Base-by-base conservation (phyloP, 2,113 vertebrate species). In the Miniopterus natalensis region DNA sequence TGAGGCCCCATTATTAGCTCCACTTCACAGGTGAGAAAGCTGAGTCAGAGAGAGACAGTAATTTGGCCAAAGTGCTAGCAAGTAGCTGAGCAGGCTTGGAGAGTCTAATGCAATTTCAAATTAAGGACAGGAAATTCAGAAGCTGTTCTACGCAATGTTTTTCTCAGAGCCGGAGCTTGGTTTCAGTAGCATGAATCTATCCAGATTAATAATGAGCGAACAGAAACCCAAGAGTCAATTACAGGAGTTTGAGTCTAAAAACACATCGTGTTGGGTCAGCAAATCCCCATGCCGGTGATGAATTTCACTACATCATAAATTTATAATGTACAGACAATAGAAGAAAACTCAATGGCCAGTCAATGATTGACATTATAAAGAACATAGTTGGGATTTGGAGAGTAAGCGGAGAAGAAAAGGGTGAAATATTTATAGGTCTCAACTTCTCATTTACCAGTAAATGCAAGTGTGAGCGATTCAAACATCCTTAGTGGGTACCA, bases 401-500 rank as follows among this genome's bases (percentile, higher is more conserved):
- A 96, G 12, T 96, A 97, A 93, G 68, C 55, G 18, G 59, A 66
- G 81, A 95, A 95, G 88, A 95, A 96, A 96, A 68, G 25, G 40
- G 78, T 96, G 63, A 97, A 97, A 97, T 97, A 96, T 97, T 97
- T 96, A 97, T 96, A 87, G 88, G 85, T 93, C 70, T 97, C 97
- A 96, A 96, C 88, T 93, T 97, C 85, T 86, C 95, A 95, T 96
- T 97, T 97, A 96, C 78, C 42, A 66, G 78, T 42, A 68, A 96
- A 94, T 2, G 20, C 74, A 85, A 90, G 51, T 85, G 18, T 74
- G 55, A 95, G 31, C 29, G 53, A 92, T 88, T 95, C 84, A 86
- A 57, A 85, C 27, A 85, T 66, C 63, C 63, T 92, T 70, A 51
- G 84, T 65, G 51, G 91, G 12, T 45, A 65, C 10, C 51, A 88